Conservation (phyloP, 1,140 invertebrate genomes). For the Pogonus chalceus region DNA sequence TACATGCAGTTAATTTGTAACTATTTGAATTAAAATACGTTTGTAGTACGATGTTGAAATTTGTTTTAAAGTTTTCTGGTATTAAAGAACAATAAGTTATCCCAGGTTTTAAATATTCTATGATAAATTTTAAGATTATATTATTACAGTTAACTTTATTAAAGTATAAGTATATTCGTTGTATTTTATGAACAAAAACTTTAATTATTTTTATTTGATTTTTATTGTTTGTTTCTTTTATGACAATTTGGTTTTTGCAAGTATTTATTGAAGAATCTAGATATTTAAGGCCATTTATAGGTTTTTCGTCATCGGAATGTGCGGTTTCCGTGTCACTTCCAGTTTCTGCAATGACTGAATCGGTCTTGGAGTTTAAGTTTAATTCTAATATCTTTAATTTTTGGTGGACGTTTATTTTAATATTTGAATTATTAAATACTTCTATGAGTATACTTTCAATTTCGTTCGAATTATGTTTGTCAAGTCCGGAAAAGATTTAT, state of each 20-base stretch:
- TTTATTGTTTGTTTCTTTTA: not conserved
- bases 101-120: not conserved
- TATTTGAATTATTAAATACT: not conserved
- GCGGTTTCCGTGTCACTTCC: not conserved
- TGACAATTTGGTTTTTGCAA: slow-evolving; percentile 12
- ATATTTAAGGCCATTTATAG: slow-evolving; percentile 10
- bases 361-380: not conserved
- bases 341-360: not conserved
- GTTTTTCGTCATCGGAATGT: slow-evolving; percentile 6
- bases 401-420: not conserved
- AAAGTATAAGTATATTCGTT: not conserved
- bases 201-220: not conserved
- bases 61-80: not conserved
- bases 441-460: not conserved
- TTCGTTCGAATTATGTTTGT: not conserved
- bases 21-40: not conserved
- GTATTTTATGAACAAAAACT: not conserved
- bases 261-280: slow-evolving; percentile 5
- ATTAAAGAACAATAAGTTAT: not conserved
- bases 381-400: not conserved
- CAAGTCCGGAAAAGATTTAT: not conserved
- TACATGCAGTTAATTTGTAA: not conserved
- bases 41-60: not conserved
- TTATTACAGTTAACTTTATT: not conserved
- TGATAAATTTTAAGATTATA: not conserved